Base-by-base conservation (phyloP, 2,797 vertebrate genomes). In the Leuciscus waleckii region DNA sequence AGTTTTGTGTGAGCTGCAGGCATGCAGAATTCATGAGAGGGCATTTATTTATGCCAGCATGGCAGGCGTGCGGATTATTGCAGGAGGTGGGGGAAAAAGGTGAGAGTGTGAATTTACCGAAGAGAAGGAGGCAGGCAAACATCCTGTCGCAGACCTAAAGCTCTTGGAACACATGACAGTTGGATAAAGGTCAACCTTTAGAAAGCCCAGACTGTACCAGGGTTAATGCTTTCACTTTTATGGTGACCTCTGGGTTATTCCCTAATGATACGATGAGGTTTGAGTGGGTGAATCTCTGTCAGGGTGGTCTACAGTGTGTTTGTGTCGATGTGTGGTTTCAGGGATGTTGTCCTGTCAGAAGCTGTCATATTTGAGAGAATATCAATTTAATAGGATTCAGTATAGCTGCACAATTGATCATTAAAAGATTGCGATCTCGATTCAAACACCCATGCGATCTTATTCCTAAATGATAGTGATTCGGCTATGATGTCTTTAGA, bases 31-130 rank as follows among this genome's bases (percentile, higher is more conserved):
- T 80, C 78, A 82, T 78, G 74, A 78, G 76, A 79, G 69, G 56
- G 43, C 46, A 63, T 82, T 82, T 86, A 83, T 88, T 86, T 83
- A 88, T 88, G 87, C 74, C 46, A 56, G 56, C 80, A 43, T 37
- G 39, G 43, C 68, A 80, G 68, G 69, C n/a, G 26, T 63, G 56
- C 14, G 3, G 75, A 80, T 83, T 85, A 86, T 82, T 85, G 37
- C 43, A 58, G 17, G 71, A 84, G 71, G 76, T 41, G 73, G 23
- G 73, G 49, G 77, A 32, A 16, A 51, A 77, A 77, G 32, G 32
- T 68, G 61, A 83, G 79, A 73, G 63, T 54, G 21, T 82, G 19
- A 74, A 85, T 88, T 82, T 82, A 67, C 35, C 9, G 21, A 43
- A 67, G 46, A 35, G 67, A 78, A 19, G 19, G 69, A 51, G 46